Evolutionary conservation across 2,113 vertebrate genomes (phyloP).

Genomic region (Phycodurus eques): DNA sequence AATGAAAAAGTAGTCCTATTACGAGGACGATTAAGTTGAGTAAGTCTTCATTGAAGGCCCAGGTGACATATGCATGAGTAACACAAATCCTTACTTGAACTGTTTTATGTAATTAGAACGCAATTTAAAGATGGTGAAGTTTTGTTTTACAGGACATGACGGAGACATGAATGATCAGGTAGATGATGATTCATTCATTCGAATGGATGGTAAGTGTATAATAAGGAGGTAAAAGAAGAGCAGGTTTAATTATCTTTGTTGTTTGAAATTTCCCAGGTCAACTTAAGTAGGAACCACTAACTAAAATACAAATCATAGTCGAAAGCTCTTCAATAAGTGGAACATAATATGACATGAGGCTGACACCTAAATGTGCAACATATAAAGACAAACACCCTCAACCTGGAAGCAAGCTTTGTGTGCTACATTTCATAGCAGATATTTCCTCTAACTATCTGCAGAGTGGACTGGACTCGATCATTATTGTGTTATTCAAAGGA

Average conservation of each 20-base stretch:
- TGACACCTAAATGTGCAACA: background rate
- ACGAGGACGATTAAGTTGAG: no score
- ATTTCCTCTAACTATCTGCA: background rate
- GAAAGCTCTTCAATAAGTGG: background rate
- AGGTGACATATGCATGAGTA: no score
- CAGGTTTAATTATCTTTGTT: background rate
- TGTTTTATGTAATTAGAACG: background rate
- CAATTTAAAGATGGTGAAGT: background rate
- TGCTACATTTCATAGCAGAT: background rate
- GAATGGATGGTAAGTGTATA: background rate
- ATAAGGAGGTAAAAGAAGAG: background rate
- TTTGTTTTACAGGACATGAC: background rate
- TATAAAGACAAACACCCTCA: background rate
- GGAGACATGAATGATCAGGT: background rate
- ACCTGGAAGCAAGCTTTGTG: background rate
- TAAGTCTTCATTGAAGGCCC: no score
- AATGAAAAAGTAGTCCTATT: no score
- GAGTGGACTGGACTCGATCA: background rate
- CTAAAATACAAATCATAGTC: background rate
- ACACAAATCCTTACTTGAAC: background rate
- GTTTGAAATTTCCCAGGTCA: background rate
- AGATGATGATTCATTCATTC: background rate
- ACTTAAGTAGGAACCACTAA: conserved; percentile 1
- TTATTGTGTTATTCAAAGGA: background rate
- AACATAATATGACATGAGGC: background rate